Percentiles rank a stretch among this genome's conserved stretches.
phyloP scores from a whole-genome alignment of 2,113 vertebrate species.

The Morone saxatilis region DNA sequence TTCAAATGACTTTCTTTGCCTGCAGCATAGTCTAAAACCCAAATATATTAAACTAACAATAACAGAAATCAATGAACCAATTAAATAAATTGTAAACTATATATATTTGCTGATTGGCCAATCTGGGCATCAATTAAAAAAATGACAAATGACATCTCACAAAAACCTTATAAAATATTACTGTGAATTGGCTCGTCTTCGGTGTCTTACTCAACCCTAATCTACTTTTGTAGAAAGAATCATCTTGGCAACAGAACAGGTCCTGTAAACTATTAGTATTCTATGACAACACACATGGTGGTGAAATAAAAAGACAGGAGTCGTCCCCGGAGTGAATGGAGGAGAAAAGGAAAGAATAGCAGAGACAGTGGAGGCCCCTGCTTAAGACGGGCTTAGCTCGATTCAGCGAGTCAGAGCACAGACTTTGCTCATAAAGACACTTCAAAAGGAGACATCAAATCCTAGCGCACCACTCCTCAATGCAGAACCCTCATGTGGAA shows the following conservation, averaged over 20 bases:
- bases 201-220: neutral
- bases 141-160: neutral
- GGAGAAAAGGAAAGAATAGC: constrained; percentile 54
- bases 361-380: constrained; percentile 65
- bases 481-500: constrained; percentile 68
- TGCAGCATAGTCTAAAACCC: too few species aligned
- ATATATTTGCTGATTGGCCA: too few species aligned
- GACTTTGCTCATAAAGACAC: constrained; percentile 78
- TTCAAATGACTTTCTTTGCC: neutral
- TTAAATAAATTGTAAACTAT: too few species aligned
- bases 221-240: constrained; percentile 24
- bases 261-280: constrained; percentile 72
- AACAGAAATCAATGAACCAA: too few species aligned
- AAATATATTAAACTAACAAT: neutral
- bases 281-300: constrained; percentile 50
- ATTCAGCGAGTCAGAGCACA: constrained; percentile 73
- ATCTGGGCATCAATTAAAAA: neutral
- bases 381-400: constrained; percentile 76
- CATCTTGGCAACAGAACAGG: constrained; percentile 23
- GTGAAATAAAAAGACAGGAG: constrained; percentile 52
- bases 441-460: constrained; percentile 83
- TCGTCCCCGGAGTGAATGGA: constrained; percentile 51
- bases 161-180: neutral
- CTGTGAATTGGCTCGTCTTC: neutral
- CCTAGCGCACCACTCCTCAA: constrained; percentile 59